These are phyloP conservation scores for Brachionus sp. DNA, from an alignment of 1,140 invertebrate genomes.

Conservation along the genomic window DNA sequence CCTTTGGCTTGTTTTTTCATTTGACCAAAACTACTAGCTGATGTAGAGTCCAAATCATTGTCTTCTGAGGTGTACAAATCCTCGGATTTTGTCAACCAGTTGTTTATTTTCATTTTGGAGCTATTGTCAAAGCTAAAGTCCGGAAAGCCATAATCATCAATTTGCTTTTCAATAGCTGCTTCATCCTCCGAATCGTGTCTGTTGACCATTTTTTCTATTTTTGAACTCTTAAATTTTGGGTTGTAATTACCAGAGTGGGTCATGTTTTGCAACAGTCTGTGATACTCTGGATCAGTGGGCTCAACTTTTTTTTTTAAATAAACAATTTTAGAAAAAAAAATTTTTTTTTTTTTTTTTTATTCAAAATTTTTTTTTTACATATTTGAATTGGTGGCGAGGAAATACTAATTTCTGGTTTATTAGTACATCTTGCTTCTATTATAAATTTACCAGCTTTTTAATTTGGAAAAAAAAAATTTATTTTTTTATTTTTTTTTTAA, in stretches of 20 bases:
- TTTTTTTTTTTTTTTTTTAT: background rate
- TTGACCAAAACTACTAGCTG: background rate
- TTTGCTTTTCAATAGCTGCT: background rate
- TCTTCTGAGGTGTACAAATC: background rate
- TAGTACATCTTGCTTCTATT: background rate
- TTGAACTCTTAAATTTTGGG: background rate
- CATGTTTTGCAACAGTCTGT: background rate
- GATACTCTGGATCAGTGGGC: constrained; percentile 14
- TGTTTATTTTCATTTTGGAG: constrained; percentile 43
- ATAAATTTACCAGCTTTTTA: constrained; percentile 30
- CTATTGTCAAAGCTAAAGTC: background rate
- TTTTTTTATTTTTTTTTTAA: background rate
- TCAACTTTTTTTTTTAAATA: background rate
- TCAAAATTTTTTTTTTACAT: background rate
- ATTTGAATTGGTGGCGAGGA: constrained; percentile 33
- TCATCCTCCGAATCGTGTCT: constrained; percentile 26
- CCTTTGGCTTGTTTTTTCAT: background rate
- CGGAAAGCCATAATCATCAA: constrained; percentile 24
- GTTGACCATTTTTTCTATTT: background rate
- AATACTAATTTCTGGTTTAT: background rate
- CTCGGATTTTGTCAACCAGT: constrained; percentile 7
- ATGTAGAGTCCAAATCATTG: constrained; percentile 9
- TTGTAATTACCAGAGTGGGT: background rate
- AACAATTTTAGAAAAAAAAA: background rate
- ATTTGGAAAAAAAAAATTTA: no score